Conservation (phyloP, 92 coral and sea anemone genomes). For the Paragorgia papillata region DNA sequence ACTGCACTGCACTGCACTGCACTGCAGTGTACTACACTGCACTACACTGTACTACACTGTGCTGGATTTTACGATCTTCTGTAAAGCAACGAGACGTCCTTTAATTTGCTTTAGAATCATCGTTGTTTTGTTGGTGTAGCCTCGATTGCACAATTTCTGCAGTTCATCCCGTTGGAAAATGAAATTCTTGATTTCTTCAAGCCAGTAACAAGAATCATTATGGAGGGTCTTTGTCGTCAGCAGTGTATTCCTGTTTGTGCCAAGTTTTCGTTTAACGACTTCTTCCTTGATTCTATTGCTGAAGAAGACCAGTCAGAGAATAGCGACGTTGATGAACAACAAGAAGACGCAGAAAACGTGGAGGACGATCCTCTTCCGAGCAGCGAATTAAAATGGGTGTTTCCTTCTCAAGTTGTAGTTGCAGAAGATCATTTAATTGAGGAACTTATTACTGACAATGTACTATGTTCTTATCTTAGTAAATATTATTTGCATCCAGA, state of each 20-base stretch:
- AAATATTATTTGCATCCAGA: slow-evolving; percentile 72
- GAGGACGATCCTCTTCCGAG: background rate
- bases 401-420: slow-evolving; percentile 73
- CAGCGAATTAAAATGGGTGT: slow-evolving; percentile 64
- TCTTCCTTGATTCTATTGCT: background rate
- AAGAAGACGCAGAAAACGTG: background rate
- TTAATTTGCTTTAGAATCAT: slow-evolving; percentile 75
- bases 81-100: too few relatives aligned
- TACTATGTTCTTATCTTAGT: slow-evolving; percentile 69
- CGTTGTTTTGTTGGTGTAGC: slow-evolving; percentile 69
- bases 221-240: slow-evolving; percentile 67
- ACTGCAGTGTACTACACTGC: too few relatives aligned
- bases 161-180: slow-evolving; percentile 84
- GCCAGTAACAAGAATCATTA: slow-evolving; percentile 79
- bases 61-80: too few relatives aligned
- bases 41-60: too few relatives aligned
- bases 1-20: too few relatives aligned
- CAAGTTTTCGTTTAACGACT: slow-evolving; percentile 15
- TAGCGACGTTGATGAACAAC: background rate
- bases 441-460: slow-evolving; percentile 56
- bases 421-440: slow-evolving; percentile 62
- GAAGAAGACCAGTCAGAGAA: background rate
- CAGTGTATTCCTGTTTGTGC: slow-evolving; percentile 69
- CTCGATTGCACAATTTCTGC: slow-evolving; percentile 68
- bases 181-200: slow-evolving; percentile 84